Percentiles rank a stretch among this genome's conserved stretches.
Evolutionary conservation across 2,888 invertebrate genomes (phyloP).

Genomic region (Mycalesis mineus): DNA sequence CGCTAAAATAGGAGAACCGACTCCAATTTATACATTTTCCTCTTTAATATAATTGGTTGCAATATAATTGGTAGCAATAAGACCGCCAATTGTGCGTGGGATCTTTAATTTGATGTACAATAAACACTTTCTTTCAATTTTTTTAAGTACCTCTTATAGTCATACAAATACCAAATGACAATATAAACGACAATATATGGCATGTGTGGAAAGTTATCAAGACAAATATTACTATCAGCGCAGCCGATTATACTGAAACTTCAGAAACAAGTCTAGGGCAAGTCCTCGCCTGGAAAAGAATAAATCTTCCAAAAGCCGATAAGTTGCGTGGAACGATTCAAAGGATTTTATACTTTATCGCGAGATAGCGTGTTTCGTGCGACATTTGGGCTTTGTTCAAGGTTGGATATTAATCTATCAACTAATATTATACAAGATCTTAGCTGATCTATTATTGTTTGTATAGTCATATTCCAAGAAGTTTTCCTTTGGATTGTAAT

Average conservation of each 20-base stretch:
- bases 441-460: too few species aligned
- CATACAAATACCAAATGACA: not conserved
- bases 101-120: too few species aligned
- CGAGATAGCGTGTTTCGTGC: slow-evolving; percentile 13
- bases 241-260: slow-evolving; percentile 9
- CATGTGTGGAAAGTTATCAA: not conserved
- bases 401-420: slow-evolving; percentile 15
- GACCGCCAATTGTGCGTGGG: too few species aligned
- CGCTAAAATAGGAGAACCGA: too few species aligned
- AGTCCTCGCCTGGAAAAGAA: slow-evolving; percentile 27
- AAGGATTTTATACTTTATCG: slow-evolving; percentile 23
- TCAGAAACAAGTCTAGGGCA: slow-evolving; percentile 20
- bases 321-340: slow-evolving; percentile 27
- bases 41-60: too few species aligned
- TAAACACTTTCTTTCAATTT: too few species aligned
- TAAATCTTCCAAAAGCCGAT: slow-evolving; percentile 31
- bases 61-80: too few species aligned
- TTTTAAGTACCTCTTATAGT: too few species aligned
- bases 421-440: not conserved
- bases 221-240: not conserved
- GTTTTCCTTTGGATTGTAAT: too few species aligned
- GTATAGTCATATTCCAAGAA: too few species aligned
- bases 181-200: not conserved
- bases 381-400: slow-evolving; percentile 15
- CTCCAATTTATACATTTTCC: too few species aligned